phyloP scores from a whole-genome alignment of 2,888 invertebrate genomes.

The Microplitis deprimator region DNA sequence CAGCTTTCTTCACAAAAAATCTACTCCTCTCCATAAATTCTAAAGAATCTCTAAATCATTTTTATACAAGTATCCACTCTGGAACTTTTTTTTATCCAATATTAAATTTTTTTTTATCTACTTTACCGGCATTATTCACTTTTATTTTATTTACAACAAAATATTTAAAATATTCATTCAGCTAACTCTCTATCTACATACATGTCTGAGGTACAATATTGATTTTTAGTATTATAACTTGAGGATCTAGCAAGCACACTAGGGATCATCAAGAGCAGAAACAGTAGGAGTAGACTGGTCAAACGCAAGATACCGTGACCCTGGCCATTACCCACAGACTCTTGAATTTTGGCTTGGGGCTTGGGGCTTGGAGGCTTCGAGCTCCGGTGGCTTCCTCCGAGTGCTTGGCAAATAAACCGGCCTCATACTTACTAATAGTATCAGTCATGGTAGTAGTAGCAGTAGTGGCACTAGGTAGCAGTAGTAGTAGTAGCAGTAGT shows the following conservation, averaged over 20 bases:
- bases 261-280: background rate
- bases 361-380: slow-evolving; percentile 2
- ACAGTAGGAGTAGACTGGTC: slow-evolving; percentile 20
- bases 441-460: background rate
- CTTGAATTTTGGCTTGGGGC: slow-evolving; percentile 56
- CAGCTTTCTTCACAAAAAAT: slow-evolving; percentile 16
- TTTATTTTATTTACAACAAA: background rate
- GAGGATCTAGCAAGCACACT: background rate
- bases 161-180: background rate
- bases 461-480: no score
- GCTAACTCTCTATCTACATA: no score
- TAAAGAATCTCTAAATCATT: slow-evolving; percentile 36
- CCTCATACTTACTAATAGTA: background rate
- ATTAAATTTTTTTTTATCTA: background rate
- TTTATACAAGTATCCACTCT: slow-evolving; percentile 22
- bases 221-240: no score
- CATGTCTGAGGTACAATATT: no score
- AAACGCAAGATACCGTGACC: slow-evolving; percentile 43
- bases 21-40: slow-evolving; percentile 25
- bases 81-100: slow-evolving; percentile 12
- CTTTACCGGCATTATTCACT: background rate
- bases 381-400: slow-evolving; percentile 20
- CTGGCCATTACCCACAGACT: slow-evolving; percentile 48
- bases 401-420: slow-evolving; percentile 61
- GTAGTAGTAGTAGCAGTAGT: no score